Evolutionary conservation across 2,888 invertebrate species (phyloP), one percentile per base, ranked within the genome.

Genomic region (Drosophila niveifrons): DNA sequence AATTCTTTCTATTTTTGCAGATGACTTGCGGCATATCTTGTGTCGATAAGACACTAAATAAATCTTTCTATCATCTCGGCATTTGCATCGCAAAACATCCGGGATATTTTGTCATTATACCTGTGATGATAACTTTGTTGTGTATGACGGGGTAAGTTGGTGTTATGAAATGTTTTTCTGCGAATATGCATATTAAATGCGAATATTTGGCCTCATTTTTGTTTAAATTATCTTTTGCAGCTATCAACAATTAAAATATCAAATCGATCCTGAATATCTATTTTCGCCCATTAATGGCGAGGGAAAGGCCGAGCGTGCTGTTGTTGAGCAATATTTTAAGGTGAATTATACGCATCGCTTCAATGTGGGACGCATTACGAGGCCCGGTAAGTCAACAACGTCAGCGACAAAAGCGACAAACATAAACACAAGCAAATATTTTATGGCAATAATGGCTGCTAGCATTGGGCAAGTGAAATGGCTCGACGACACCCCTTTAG

Each of bases 221-320:
- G 3, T 23, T 23, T 1, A 9, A 8, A 43, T 53, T 76, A 36
- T 46, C 3, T 36, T 63, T 66, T 55, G 18, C 72, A 92, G 92
- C 56, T 97, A 96, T 92, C 98, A 98, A 93, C 94, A 95, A 91
- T 94, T 98, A 66, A 93, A 95, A 91, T 97, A 97, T 93, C 97
- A 97, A 93, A 97, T 97, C 93, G 98, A 98, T 92, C 98, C 98
- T 0, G 98, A 98, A 92, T 98, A 98, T 93, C 94, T 98, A 15
- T 98, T 98, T 93, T 97, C 97, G 39, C 98, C 98, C 0, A 94
- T 97, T 75, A 96, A 96, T 86, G 98, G 98, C 0, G 96, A 96
- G 80, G 97, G 97, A 11, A 97, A 97, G 92, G 91, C 94, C 48
- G 98, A 98, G 91, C 94, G 98, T 79, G 94, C 95, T 28, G 94